Conservation (phyloP, 2,888 invertebrate genomes). For the Drosophila anceps region DNA sequence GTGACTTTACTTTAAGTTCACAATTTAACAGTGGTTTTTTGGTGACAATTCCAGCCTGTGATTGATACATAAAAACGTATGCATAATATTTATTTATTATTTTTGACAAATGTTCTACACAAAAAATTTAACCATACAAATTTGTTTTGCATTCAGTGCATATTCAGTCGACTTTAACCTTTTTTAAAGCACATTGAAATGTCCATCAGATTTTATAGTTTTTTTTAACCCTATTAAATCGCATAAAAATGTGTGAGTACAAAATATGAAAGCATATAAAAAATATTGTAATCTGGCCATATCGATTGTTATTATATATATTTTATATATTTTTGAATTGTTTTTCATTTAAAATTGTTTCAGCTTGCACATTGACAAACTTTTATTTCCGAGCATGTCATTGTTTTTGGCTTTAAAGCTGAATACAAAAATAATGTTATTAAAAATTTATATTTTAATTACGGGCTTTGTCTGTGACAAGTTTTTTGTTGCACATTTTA, state of each 20-base stretch:
- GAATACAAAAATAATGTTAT: not conserved
- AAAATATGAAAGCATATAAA: not conserved
- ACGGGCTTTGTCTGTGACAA: not conserved
- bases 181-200: not conserved
- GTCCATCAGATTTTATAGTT: not conserved
- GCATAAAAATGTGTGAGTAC: not conserved
- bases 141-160: not conserved
- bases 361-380: not conserved
- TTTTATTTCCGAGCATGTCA: not conserved
- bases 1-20: not conserved
- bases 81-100: not conserved
- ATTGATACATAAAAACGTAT: not conserved
- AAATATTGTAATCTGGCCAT: not conserved
- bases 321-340: not conserved
- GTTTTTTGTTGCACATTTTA: not conserved
- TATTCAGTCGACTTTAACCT: not conserved
- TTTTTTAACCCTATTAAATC: not conserved
- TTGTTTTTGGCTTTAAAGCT: not conserved
- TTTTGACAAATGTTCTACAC: not conserved
- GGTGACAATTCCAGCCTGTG: not conserved
- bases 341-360: not conserved
- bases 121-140: not conserved
- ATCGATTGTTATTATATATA: not conserved
- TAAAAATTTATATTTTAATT: slow-evolving; percentile 11
- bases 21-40: not conserved